Percentiles rank a stretch among this genome's conserved stretches.
Evolutionary conservation across 2,888 invertebrate genomes (phyloP).

Genomic region (Bembecia ichneumoniformis): DNA sequence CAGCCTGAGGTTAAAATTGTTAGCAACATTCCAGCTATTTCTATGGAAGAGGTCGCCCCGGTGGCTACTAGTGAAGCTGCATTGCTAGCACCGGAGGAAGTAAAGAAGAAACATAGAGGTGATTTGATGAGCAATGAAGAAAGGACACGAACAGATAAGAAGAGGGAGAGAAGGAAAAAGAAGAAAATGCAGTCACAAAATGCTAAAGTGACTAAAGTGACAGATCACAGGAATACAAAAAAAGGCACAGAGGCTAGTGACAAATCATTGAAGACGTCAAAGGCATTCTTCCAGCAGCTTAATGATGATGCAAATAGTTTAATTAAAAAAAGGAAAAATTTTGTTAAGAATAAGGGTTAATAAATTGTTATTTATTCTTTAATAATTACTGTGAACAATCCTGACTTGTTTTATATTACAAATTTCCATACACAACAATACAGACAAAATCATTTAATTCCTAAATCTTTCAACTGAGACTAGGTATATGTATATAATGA

Average conservation of each 20-base stretch:
- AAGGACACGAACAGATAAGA: constrained; percentile 87
- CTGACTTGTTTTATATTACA: no score
- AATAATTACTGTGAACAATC: neutral
- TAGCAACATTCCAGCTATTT: constrained; percentile 90
- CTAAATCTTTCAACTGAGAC: no score
- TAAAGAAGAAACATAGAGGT: constrained; percentile 75
- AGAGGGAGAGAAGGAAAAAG: constrained; percentile 88
- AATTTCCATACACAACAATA: no score
- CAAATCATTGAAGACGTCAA: constrained; percentile 76
- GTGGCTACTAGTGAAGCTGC: constrained; percentile 87
- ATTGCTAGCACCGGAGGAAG: constrained; percentile 93
- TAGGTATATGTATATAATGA: no score
- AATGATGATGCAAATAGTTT: constrained; percentile 78
- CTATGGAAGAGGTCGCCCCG: constrained; percentile 97
- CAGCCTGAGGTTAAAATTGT: constrained; percentile 91
- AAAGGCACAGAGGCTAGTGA: constrained; percentile 73
- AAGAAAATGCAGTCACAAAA: constrained; percentile 80
- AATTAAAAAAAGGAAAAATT: constrained; percentile 42
- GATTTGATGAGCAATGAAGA: constrained; percentile 81
- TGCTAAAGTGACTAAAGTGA: constrained; percentile 52
- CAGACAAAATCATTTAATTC: no score
- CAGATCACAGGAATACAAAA: constrained; percentile 65
- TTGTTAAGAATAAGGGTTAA: constrained; percentile 44
- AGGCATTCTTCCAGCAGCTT: constrained; percentile 88
- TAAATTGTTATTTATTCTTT: constrained; percentile 9